These are phyloP conservation scores for Diplogasteroides magnus DNA, from an alignment of 1,140 invertebrate genomes.

Conservation along the genomic window DNA sequence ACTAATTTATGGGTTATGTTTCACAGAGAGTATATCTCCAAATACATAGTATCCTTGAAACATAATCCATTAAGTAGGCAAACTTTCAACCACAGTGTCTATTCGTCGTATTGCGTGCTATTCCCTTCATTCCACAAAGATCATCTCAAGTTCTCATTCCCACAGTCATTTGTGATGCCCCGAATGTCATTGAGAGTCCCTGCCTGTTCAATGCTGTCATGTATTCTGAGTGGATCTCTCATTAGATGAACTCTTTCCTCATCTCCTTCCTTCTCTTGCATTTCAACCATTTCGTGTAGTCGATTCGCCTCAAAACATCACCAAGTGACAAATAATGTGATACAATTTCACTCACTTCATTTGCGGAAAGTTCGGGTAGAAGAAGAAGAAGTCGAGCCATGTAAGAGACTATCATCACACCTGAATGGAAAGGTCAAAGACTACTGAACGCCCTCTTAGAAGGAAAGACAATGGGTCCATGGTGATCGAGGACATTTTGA, in stretches of 20 bases:
- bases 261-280: not conserved
- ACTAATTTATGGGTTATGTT: not conserved
- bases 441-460: no score
- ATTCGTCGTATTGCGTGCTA: no score
- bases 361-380: constrained; percentile 38
- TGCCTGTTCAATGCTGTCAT: not conserved
- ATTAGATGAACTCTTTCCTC: constrained; percentile 7
- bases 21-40: not conserved
- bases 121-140: no score
- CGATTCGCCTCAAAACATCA: not conserved
- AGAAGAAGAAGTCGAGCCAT: constrained; percentile 42
- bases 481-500: no score
- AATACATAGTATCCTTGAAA: not conserved
- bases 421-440: no score
- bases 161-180: no score
- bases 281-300: not conserved
- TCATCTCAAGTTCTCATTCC: no score
- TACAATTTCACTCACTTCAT: constrained; percentile 27
- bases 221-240: not conserved
- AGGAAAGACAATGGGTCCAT: no score
- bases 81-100: no score
- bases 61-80: not conserved
- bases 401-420: constrained; percentile 42
- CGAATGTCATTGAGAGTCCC: no score
- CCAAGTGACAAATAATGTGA: constrained; percentile 31